Percentiles rank a stretch among this genome's conserved stretches.
Conservation (phyloP, 2,113 vertebrate species). For the Phrynosoma blainvillii region DNA sequence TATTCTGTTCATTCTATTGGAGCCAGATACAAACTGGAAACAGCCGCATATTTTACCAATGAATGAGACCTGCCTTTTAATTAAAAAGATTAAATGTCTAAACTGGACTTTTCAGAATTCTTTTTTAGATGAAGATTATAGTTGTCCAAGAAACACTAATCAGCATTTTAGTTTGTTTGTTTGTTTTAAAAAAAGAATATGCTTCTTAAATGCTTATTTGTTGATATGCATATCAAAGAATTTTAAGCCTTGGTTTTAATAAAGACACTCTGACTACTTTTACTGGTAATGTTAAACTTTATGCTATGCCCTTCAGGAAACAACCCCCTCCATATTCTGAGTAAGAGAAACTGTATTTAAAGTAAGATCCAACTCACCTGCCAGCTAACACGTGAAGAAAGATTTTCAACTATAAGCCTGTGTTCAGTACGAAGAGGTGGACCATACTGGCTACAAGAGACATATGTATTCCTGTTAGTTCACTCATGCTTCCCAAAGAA, state of each 20-base stretch:
- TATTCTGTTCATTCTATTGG: conserved; percentile 45
- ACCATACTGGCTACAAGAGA: conserved; percentile 79
- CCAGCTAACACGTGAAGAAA: conserved; percentile 92
- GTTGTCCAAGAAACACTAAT: conserved; percentile 32
- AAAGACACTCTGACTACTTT: conserved; percentile 66
- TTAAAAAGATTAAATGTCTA: neutral
- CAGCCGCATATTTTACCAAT: neutral
- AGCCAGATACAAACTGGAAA: conserved; percentile 34
- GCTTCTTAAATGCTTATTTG: conserved; percentile 13
- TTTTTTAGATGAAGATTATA: conserved; percentile 7
- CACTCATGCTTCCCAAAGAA: neutral
- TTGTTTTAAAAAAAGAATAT: conserved; percentile 30
- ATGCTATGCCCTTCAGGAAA: conserved; percentile 14
- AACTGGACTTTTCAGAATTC: neutral
- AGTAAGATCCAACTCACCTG: conserved; percentile 82
- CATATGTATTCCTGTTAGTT: neutral
- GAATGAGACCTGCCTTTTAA: conserved; percentile 23
- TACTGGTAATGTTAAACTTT: conserved; percentile 17
- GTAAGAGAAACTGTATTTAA: conserved; percentile 13
- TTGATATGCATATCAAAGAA: conserved; percentile 10
- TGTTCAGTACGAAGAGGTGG: conserved; percentile 90
- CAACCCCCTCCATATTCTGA: neutral
- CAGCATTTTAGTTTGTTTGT: neutral
- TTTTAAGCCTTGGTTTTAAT: conserved; percentile 26
- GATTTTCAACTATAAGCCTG: conserved; percentile 90